Conservation (phyloP, 2,797 vertebrate genomes). For the Hirundo rustica region DNA sequence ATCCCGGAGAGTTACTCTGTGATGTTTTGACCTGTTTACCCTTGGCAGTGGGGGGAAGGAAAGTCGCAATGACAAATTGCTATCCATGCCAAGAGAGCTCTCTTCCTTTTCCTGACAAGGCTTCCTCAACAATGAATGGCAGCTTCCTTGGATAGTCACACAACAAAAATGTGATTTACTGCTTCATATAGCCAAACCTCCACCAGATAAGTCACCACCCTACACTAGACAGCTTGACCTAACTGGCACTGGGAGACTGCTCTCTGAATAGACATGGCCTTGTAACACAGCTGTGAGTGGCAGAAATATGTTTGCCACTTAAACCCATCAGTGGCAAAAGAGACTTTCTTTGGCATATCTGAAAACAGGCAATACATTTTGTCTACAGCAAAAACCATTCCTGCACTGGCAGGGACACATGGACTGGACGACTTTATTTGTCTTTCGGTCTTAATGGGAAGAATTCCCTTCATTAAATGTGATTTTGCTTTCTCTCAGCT, state of each 20-base stretch:
- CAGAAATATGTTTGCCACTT: neutral
- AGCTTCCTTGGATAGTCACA: slow-evolving; percentile 74
- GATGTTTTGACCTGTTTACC: slow-evolving; percentile 69
- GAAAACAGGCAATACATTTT: neutral
- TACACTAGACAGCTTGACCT: neutral
- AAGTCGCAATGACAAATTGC: slow-evolving; percentile 74
- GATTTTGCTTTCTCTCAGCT: neutral
- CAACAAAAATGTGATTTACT: slow-evolving; percentile 69
- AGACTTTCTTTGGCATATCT: neutral
- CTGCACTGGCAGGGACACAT: neutral
- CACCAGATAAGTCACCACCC: slow-evolving; percentile 24
- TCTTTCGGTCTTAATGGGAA: neutral
- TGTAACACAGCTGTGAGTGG: neutral
- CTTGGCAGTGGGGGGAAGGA: slow-evolving; percentile 71
- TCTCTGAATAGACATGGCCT: neutral
- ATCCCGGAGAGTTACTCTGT: slow-evolving; percentile 57
- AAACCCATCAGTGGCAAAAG: neutral
- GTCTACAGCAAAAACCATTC: neutral
- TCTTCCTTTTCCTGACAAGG: slow-evolving; percentile 79
- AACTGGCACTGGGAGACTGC: neutral
- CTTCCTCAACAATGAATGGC: slow-evolving; percentile 75
- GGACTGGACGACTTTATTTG: neutral
- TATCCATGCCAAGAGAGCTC: slow-evolving; percentile 70
- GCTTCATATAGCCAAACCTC: slow-evolving; percentile 12
- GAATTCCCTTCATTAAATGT: neutral